Percentiles rank a stretch among this genome's conserved stretches.
Evolutionary conservation across 2,797 vertebrate species (phyloP).

Genomic region (Syndactyla subalaris): DNA sequence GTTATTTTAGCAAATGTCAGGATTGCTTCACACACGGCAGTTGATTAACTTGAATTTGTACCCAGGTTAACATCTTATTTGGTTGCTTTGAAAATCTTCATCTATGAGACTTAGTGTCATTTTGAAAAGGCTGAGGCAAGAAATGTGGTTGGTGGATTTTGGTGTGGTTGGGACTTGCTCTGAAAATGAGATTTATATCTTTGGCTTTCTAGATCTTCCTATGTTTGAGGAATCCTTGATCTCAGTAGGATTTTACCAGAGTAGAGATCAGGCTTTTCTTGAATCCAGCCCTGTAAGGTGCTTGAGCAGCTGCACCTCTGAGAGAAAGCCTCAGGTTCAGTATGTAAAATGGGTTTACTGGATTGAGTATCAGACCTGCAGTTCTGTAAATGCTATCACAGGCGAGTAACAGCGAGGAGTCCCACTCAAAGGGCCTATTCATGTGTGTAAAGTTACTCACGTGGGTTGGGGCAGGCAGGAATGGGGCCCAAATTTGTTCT

Average conservation of each 20-base stretch:
- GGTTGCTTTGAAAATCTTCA: not conserved
- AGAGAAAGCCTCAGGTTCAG: not conserved
- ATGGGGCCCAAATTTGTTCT: not conserved
- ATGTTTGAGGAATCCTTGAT: not conserved
- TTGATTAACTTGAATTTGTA: not conserved
- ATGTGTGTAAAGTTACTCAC: not conserved
- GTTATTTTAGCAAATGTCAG: not conserved
- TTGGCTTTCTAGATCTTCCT: not conserved
- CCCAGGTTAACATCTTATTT: not conserved
- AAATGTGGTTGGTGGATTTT: fast-evolving
- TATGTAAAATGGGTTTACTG: not conserved
- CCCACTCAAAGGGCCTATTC: not conserved
- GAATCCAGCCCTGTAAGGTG: not conserved
- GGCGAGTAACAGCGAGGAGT: fast-evolving
- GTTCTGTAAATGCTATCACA: not conserved
- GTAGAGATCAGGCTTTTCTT: not conserved
- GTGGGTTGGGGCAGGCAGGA: not conserved
- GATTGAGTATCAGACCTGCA: not conserved
- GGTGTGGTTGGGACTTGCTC: not conserved
- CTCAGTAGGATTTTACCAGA: not conserved
- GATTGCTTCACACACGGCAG: not conserved
- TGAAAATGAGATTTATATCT: not conserved
- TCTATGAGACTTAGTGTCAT: not conserved
- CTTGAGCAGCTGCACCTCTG: not conserved
- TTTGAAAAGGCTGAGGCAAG: not conserved